phyloP scores from a whole-genome alignment of 2,888 invertebrate species.

The Andrena bicolor region DNA sequence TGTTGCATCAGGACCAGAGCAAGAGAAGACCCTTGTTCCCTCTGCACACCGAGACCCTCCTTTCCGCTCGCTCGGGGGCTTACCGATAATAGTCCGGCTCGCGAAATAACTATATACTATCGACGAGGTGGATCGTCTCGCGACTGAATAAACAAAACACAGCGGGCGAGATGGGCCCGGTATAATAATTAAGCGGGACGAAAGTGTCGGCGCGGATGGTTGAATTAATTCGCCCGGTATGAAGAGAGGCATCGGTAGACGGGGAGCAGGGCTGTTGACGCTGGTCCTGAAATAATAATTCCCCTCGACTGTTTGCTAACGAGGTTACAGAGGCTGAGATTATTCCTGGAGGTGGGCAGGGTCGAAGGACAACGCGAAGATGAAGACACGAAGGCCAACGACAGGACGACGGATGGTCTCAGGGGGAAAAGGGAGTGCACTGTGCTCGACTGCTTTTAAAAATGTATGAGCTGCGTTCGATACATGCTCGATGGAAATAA shows the following conservation, averaged over 20 bases:
- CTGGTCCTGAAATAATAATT: slow-evolving; percentile 78
- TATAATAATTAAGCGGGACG: slow-evolving; percentile 75
- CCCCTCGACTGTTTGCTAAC: slow-evolving; percentile 77
- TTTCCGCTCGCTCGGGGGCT: not conserved
- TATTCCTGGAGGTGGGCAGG: slow-evolving; percentile 49
- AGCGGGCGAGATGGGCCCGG: slow-evolving; percentile 49
- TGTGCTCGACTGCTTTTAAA: not conserved
- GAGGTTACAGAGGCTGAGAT: slow-evolving; percentile 70
- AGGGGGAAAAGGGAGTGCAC: not conserved
- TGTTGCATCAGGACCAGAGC: not conserved
- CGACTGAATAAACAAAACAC: slow-evolving; percentile 53
- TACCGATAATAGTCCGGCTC: slow-evolving; percentile 18
- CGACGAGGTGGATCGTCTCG: slow-evolving; percentile 29
- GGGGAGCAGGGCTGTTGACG: slow-evolving; percentile 64
- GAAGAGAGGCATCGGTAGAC: slow-evolving; percentile 57
- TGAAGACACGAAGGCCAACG: not conserved
- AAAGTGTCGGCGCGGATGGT: slow-evolving; percentile 64
- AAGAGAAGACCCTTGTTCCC: not conserved
- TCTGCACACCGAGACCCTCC: not conserved
- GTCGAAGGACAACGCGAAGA: not conserved
- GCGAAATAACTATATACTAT: slow-evolving; percentile 53
- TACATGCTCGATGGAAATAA: not conserved
- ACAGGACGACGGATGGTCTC: not conserved
- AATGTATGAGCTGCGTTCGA: not conserved
- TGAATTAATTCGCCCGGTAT: slow-evolving; percentile 77